Evolutionary conservation across 2,113 vertebrate species (phyloP), one percentile per base, ranked within the genome.

Genomic region (Ibidorhyncha struthersii): DNA sequence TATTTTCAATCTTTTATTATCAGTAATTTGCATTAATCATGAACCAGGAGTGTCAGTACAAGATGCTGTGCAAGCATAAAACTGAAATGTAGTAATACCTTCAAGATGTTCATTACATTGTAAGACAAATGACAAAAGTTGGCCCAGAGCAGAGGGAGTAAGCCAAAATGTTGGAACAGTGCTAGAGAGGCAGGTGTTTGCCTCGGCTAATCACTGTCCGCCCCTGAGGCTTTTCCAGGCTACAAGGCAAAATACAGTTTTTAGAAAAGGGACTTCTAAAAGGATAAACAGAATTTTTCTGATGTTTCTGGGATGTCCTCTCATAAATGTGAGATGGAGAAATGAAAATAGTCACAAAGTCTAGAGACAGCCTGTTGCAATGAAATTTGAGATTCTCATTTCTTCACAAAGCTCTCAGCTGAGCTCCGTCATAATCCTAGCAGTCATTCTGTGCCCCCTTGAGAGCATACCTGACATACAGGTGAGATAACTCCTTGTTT

Each of bases 81-180:
- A 0, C 55, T 78, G 7, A 17, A 34, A 3, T 1, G 2, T 27
- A 36, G 25, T 38, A 7, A 30, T 47, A 0, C 23, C 29, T 86
- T 52, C 2, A 14, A 94, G 76, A 21, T 1, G 2, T 52, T 63
- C 4, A 3, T 58, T 69, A 12, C 17, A 8, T 26, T 72, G 29
- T 58, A 20, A 67, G 38, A 40, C 21, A 62, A 59, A 16, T 47
- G 66, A 16, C 52, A 72, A 6, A 56, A 85, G 34, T 30, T 90
- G 72, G 40, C 29, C 50, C 34, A 59, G 20, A 72, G 62, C 40
- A 27, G 36, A 4, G 14, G 17, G 6, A 30, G 8, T 52, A 43
- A 45, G 32, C 14, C 15, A 67, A 71, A 86, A 23, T 26, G 11
- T 63, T 59, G 62, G 16, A 66, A 40, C 11, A n/a, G 21, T 63